Evolutionary conservation across 2,113 vertebrate species (phyloP).

Genomic region (Ictidomys tridecemlineatus): DNA sequence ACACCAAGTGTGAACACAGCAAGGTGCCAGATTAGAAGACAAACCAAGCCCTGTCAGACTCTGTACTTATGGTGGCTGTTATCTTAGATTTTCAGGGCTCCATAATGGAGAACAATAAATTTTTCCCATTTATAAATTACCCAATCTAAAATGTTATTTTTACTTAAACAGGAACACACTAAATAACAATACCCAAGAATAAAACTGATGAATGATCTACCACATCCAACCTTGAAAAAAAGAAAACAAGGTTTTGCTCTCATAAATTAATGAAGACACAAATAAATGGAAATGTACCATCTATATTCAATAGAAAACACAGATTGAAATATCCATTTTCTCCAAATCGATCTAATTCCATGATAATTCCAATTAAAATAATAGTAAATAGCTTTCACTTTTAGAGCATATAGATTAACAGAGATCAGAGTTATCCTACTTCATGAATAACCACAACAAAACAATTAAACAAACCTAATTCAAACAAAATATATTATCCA

Average conservation of each 20-base stretch:
- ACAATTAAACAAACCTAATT: not conserved
- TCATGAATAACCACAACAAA: not conserved
- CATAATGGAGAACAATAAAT: not conserved
- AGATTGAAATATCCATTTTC: not conserved
- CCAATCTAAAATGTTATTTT: not conserved
- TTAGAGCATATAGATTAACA: not conserved
- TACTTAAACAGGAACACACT: not conserved
- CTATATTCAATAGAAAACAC: not conserved
- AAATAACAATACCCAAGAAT: not conserved
- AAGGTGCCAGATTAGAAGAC: not conserved
- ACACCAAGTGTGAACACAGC: accelerated
- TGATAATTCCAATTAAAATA: not conserved
- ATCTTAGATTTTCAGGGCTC: not conserved
- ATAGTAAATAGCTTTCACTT: not conserved
- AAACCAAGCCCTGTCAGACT: not conserved
- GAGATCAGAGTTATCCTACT: not conserved
- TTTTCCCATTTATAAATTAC: not conserved
- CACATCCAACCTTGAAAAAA: not conserved
- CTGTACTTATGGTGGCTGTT: not conserved
- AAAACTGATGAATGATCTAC: not conserved
- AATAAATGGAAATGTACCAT: not conserved
- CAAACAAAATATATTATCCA: not conserved
- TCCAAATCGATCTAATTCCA: not conserved
- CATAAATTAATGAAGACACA: not conserved
- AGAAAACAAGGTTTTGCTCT: not conserved